These are phyloP conservation scores for Eupithecia vulgata DNA, from an alignment of 2,888 invertebrate genomes.

Conservation along the genomic window DNA sequence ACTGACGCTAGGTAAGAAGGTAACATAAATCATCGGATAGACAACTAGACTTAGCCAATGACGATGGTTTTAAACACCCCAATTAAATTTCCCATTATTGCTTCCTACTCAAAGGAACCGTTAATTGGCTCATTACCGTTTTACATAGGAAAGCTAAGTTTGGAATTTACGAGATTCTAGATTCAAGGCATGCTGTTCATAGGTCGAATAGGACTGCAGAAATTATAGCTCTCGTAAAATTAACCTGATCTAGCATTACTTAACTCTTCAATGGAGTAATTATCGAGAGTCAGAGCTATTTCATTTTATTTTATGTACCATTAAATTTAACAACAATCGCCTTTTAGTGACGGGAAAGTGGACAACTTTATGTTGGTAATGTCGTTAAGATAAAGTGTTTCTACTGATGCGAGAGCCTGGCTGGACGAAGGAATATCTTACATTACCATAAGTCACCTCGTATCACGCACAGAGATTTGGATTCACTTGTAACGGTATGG, in stretches of 20 bases:
- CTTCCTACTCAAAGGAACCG: conserved; percentile 49
- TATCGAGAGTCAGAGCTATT: conserved; percentile 65
- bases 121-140: conserved; percentile 54
- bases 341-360: conserved; percentile 74
- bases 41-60: conserved; percentile 7
- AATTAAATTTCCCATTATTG: conserved; percentile 40
- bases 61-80: conserved; percentile 47
- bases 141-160: conserved; percentile 21
- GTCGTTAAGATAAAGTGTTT: conserved; percentile 72
- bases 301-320: conserved; percentile 75
- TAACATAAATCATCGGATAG: conserved; percentile 14
- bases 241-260: conserved; percentile 45
- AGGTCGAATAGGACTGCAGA: conserved; percentile 35
- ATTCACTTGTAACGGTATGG: conserved; percentile 16
- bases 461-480: conserved; percentile 44
- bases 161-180: conserved; percentile 30
- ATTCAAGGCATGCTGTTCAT: conserved; percentile 32
- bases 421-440: conserved; percentile 47
- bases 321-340: conserved; percentile 82
- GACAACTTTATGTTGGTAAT: conserved; percentile 77
- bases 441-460: conserved; percentile 69
- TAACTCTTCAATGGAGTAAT: conserved; percentile 61
- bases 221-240: conserved; percentile 44
- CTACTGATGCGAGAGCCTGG: conserved; percentile 46
- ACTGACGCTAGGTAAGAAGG: conserved; percentile 11